A percentile compares a stretch with the other conserved stretches of the same genome.
phyloP scores from a whole-genome alignment of 2,797 vertebrate species.

The Columba guinea region DNA sequence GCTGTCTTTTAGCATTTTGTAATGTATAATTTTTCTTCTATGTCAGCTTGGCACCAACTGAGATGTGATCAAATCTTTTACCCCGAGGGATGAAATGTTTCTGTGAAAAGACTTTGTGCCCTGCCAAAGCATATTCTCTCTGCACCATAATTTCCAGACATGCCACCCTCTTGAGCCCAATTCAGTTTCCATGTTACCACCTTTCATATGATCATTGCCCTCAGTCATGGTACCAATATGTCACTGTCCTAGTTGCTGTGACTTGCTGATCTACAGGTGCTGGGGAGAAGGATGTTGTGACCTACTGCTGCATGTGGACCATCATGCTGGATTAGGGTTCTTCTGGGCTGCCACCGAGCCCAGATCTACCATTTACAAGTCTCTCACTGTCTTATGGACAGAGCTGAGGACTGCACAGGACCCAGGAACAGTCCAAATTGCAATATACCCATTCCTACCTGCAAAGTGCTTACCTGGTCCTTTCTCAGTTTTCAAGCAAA shows the following conservation, averaged over 20 bases:
- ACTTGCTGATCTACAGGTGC: not conserved
- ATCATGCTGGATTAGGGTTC: not conserved
- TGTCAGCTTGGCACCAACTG: constrained; percentile 52
- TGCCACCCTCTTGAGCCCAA: not conserved
- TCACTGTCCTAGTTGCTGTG: not conserved
- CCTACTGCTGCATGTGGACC: not conserved
- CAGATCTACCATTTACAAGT: not conserved
- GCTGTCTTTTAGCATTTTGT: constrained; percentile 61
- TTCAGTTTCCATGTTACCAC: constrained; percentile 3
- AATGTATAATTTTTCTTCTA: constrained; percentile 52
- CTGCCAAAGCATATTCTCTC: constrained; percentile 7
- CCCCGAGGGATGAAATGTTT: constrained; percentile 41
- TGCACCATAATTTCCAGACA: not conserved
- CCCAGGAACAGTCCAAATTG: not conserved
- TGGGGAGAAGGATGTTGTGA: not conserved
- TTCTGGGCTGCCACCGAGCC: not conserved
- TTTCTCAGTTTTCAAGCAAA: not conserved
- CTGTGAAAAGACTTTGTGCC: constrained; percentile 33
- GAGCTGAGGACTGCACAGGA: not conserved
- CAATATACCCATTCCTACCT: not conserved
- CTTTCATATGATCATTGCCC: not conserved
- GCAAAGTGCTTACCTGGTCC: not conserved
- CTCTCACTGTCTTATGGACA: not conserved
- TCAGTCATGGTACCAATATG: not conserved
- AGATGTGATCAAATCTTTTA: constrained; percentile 51